A percentile compares a stretch with the other conserved stretches of the same genome.
These are phyloP conservation scores for Chiloscyllium plagiosum DNA, from an alignment of 2,113 vertebrate species.

Conservation along the genomic window DNA sequence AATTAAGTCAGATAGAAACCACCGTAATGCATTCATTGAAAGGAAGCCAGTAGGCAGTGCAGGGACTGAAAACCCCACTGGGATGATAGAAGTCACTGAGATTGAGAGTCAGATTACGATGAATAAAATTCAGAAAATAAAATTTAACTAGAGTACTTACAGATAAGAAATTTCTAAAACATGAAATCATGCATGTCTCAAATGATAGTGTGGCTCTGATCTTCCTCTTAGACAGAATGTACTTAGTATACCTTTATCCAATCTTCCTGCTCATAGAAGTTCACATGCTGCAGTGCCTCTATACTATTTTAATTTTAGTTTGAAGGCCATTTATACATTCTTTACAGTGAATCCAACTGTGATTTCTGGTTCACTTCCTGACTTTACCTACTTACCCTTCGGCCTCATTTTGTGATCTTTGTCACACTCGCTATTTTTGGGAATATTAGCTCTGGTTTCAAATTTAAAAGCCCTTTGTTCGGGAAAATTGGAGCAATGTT, in stretches of 20 bases:
- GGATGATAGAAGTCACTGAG: not conserved
- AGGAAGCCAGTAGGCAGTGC: not conserved
- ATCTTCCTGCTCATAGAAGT: not conserved
- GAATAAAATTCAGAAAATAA: constrained; percentile 18
- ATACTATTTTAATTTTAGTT: not conserved
- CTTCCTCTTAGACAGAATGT: not conserved
- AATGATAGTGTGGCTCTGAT: not conserved
- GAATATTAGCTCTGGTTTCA: not conserved
- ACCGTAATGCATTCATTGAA: not conserved
- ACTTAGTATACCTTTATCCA: not conserved
- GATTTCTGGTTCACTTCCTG: not conserved
- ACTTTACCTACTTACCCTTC: not conserved
- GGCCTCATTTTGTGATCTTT: not conserved
- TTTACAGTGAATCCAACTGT: not conserved
- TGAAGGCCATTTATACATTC: not conserved
- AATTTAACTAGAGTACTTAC: not conserved
- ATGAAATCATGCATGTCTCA: not conserved
- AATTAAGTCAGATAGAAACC: constrained; percentile 25
- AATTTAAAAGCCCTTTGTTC: not conserved
- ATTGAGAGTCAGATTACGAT: not conserved
- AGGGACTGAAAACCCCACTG: not conserved
- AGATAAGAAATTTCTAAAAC: constrained; percentile 6
- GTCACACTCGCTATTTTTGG: not conserved
- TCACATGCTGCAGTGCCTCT: not conserved
- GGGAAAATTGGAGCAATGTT: not conserved